Conservation (phyloP, 2,113 vertebrate species). For the Todiramphus saurophagus region DNA sequence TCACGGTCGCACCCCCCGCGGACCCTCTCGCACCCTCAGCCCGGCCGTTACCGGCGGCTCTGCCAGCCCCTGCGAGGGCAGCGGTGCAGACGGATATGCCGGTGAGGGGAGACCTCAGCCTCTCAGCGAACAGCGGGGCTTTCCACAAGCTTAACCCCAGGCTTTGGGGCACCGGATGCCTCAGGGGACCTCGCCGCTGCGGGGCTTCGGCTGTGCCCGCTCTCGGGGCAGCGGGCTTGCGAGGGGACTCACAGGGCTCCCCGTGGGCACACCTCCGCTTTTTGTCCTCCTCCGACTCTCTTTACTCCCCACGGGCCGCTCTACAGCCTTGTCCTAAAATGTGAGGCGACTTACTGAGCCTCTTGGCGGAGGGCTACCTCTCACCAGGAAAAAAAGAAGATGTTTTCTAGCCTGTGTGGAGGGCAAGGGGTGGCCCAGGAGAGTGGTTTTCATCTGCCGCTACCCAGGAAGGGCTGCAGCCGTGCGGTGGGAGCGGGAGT, state of each 20-base stretch:
- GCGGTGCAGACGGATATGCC: background rate
- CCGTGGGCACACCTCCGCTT: background rate
- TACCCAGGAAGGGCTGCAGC: no score
- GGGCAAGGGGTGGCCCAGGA: background rate
- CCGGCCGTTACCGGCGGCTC: background rate
- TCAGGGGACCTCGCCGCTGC: background rate
- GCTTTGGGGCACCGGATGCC: background rate
- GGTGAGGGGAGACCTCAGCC: no score
- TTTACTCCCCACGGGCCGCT: background rate
- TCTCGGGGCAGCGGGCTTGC: background rate
- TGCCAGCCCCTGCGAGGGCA: background rate
- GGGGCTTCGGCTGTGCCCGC: background rate
- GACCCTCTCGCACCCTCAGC: background rate
- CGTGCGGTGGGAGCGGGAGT: background rate
- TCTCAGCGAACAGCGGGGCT: background rate
- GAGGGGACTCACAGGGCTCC: background rate
- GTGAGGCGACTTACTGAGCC: background rate
- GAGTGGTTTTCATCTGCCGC: background rate
- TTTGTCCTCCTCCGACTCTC: background rate
- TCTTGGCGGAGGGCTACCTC: background rate
- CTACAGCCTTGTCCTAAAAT: background rate
- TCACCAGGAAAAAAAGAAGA: background rate
- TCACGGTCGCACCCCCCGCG: rapidly evolving
- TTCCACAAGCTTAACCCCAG: background rate
- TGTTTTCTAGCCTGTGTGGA: background rate